These are phyloP conservation scores for Azemiops feae DNA, from an alignment of 2,113 vertebrate genomes.

Conservation along the genomic window DNA sequence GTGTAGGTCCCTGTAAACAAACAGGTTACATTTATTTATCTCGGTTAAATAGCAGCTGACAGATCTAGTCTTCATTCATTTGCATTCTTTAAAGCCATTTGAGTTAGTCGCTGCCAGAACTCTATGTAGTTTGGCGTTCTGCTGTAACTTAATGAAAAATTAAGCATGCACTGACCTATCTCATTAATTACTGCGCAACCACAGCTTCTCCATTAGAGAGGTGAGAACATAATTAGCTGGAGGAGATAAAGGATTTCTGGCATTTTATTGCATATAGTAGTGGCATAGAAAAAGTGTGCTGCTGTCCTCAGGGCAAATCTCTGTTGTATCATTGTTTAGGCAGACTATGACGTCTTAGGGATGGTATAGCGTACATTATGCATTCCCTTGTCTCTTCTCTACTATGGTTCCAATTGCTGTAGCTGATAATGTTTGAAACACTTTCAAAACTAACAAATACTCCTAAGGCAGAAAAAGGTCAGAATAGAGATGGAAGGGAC, in stretches of 20 bases:
- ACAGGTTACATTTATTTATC: neutral
- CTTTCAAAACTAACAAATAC: neutral
- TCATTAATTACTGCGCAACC: neutral
- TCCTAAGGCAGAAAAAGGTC: neutral
- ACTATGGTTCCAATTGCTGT: neutral
- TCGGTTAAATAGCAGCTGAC: neutral
- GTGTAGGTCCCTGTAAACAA: neutral
- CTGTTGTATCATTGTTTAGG: neutral
- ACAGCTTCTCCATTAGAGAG: neutral
- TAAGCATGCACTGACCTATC: neutral
- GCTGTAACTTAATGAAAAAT: neutral
- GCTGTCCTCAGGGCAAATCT: neutral
- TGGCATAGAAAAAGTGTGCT: neutral
- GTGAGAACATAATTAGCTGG: neutral
- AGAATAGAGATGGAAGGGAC: neutral
- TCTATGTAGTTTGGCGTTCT: neutral
- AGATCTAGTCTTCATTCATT: neutral
- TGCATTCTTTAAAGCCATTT: neutral
- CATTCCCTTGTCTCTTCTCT: neutral
- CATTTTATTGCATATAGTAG: neutral
- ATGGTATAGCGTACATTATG: neutral
- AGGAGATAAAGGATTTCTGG: neutral
- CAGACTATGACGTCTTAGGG: neutral
- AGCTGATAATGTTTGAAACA: neutral
- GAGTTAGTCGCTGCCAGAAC: neutral